Base-by-base conservation (phyloP, 2,797 vertebrate species). In the Peromyscus aztecus region DNA sequence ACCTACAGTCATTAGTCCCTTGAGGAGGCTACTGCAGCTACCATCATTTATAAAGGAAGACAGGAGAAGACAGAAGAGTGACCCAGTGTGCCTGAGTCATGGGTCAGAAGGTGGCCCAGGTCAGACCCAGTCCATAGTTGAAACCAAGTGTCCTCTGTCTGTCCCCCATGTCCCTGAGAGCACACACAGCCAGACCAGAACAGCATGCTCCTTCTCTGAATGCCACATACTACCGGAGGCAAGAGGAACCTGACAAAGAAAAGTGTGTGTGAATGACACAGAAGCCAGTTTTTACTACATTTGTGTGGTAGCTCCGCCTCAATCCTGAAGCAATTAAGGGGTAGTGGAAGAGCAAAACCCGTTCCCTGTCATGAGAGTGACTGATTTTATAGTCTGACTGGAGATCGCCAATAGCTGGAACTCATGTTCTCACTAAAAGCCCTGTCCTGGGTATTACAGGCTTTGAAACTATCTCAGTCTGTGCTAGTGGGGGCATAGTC, bases 261-360 rank as follows among this genome's bases (percentile, higher is more conserved):
- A 27, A 78, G 57, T 21, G 21, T 29, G 4, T 59, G 27, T 9
- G 46, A n/a, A 24, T 1, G 71, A 9, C 27, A 43, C 17, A 37
- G 89, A 84, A 37, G 29, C 52, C 75, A n/a, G 24, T 37, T 86
- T 96, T 84, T 61, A 17, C 59, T 81, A 31, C 55, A 37, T 83
- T 65, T 91, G 46, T 92, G 0, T 73, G 86, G 82, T 95, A 67
- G 17, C 12, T 65, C 40, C 76, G 9, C 75, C 78, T 95, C 90
- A 71, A 37, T 90, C 73, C 83, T 75, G 86, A 95, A 96, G 43
- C 63, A 78, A 61, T 90, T 82, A 95, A 93, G 61, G 40, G 83
- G 34, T 37, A 87, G 80, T 4, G 29, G 71, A 71, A 83, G 31
- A 31, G n/a, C 59, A 86, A 85, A 61, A 49, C 27, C 67, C 37